Conservation (phyloP, 2,797 vertebrate genomes). For the Galagoides demidoff region DNA sequence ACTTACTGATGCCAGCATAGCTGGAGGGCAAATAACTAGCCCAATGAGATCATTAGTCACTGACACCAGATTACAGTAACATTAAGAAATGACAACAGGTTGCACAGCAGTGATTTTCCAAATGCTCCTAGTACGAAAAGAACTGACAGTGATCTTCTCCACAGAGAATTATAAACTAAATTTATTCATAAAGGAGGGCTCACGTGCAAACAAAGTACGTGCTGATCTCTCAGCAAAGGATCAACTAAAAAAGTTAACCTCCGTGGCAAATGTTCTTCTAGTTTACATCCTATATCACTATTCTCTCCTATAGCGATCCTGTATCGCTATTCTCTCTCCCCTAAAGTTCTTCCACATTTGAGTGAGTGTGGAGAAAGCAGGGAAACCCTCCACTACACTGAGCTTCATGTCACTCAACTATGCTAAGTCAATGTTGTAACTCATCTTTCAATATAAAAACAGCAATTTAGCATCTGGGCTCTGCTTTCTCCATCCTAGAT, state of each 20-base stretch:
- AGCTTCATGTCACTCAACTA: neutral
- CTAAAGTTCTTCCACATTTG: neutral
- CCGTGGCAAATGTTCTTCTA: slow-evolving; percentile 20
- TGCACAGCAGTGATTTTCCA: slow-evolving; percentile 84
- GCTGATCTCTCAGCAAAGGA: slow-evolving; percentile 16
- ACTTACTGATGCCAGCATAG: slow-evolving; percentile 48
- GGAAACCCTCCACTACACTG: neutral
- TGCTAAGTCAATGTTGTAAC: neutral
- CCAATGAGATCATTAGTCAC: neutral
- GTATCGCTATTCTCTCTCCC: neutral
- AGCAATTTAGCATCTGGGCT: neutral
- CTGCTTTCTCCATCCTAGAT: neutral
- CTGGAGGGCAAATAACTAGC: slow-evolving; percentile 39
- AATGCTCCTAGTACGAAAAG: neutral
- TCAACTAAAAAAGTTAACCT: neutral
- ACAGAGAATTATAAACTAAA: neutral
- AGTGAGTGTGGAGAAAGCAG: neutral
- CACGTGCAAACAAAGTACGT: neutral
- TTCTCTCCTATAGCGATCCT: neutral
- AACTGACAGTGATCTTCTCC: slow-evolving; percentile 29
- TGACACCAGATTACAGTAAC: slow-evolving; percentile 40
- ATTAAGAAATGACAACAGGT: slow-evolving; percentile 52
- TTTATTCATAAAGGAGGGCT: slow-evolving; percentile 33
- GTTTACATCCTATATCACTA: neutral
- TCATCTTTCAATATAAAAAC: neutral